Base-by-base conservation (phyloP, 2,113 vertebrate genomes). In the Corythaeola cristata region DNA sequence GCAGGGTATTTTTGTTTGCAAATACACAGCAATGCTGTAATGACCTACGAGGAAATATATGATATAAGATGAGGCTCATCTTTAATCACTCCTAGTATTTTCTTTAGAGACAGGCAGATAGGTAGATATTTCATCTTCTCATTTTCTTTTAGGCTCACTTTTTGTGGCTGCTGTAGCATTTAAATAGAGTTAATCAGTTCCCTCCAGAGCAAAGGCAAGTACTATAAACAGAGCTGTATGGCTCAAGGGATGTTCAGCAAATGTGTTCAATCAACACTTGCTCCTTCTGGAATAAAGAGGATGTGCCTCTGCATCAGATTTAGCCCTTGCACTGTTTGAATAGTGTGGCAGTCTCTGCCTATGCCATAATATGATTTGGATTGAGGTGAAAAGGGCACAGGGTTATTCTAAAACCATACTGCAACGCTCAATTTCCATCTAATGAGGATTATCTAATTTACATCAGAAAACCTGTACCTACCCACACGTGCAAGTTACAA, bases 211-310 rank as follows among this genome's bases (percentile, higher is more conserved):
- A 89, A 95, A 97, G 73, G 88, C 62, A 26, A 96, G 72, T 5
- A 56, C 69, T 89, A 28, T 74, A 93, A 95, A 69, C 90, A 96
- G 87, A 92, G 86, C 89, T 81, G 69, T 50, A 19, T 27, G 76
- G 82, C 94, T 88, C 85, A 21, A 35, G 89, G 82, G 93, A 96
- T 58, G 76, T 44, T 94, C 85, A 50, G 89, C 79, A 95, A 95
- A 94, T 47, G 85, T 71, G 83, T 94, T 91, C 95, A 95, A 92
- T 94, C 94, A 97, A 93, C 77, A 76, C 89, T 91, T 47, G 73
- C 74, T 83, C 87, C 83, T 85, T 44, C 73, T 85, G 89, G 91
- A 90, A 94, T 75, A 80, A 76, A 85, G 74, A 93, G 62, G 71
- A 95, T 74, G 75, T 95, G 96, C 37, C 94, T 94, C 26, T 55